These are phyloP conservation scores for Halichondria panicea DNA, from an alignment of 37 sponge, comb jelly and placozoan genomes.

Conservation along the genomic window DNA sequence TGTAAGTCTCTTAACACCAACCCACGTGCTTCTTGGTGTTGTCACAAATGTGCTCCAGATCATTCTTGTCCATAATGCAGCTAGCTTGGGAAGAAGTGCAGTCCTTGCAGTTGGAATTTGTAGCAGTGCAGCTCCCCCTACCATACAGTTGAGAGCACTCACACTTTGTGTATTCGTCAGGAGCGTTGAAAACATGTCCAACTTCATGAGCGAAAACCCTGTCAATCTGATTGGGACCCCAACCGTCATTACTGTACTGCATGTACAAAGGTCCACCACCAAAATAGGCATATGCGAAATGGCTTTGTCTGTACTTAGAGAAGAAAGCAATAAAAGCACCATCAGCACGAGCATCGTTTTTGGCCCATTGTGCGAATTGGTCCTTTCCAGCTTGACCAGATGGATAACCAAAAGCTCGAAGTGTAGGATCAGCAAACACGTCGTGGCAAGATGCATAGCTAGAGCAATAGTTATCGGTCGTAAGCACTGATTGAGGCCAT, in stretches of 20 bases:
- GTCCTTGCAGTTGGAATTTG: neutral
- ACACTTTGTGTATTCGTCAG: too few species aligned
- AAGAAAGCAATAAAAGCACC: too few species aligned
- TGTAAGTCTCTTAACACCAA: too few species aligned
- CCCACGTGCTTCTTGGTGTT: neutral
- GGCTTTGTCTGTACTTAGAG: too few species aligned
- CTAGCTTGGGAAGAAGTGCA: neutral
- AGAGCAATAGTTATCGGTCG: neutral
- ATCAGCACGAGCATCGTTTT: too few species aligned
- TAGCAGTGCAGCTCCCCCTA: neutral
- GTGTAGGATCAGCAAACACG: neutral
- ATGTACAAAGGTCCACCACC: too few species aligned
- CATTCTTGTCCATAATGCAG: neutral
- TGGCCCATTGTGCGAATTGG: neutral
- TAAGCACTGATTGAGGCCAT: neutral
- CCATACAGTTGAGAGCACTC: neutral
- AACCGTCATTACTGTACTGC: too few species aligned
- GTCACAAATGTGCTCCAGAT: neutral
- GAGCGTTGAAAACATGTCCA: too few species aligned
- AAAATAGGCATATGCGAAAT: too few species aligned
- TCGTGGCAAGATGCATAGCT: neutral
- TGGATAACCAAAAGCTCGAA: neutral
- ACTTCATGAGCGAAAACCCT: too few species aligned
- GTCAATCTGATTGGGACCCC: too few species aligned
- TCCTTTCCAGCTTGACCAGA: neutral